Evolutionary conservation across 2,888 invertebrate genomes (phyloP).

Genomic region (Phyllotreta striolata): DNA sequence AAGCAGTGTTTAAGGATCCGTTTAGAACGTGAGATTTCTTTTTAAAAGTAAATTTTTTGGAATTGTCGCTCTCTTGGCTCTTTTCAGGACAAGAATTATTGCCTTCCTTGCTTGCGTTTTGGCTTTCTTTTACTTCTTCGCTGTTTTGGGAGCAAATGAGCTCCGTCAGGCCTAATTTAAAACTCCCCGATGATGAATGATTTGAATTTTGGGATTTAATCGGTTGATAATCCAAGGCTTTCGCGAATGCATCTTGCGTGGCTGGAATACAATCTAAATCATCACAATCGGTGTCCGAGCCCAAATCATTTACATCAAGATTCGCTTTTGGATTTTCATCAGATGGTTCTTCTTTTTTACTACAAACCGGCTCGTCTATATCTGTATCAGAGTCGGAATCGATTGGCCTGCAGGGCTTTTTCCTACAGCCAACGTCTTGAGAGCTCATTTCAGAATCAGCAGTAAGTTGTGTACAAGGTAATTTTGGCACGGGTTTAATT

Average conservation of each 20-base stretch:
- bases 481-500: constrained; percentile 8
- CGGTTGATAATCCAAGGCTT: constrained; percentile 30
- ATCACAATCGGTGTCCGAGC: constrained; percentile 43
- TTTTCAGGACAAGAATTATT: constrained; percentile 18
- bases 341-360: not conserved
- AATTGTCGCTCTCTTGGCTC: constrained; percentile 18
- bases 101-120: constrained; percentile 1
- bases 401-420: not conserved
- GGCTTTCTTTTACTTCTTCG: constrained; percentile 8
- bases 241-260: constrained; percentile 46
- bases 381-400: constrained; percentile 10
- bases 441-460: constrained; percentile 38
- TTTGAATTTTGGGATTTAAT: constrained; percentile 18
- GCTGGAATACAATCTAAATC: constrained; percentile 50
- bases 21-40: constrained; percentile 35
- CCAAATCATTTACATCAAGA: constrained; percentile 16
- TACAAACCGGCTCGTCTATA: not conserved
- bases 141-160: constrained; percentile 34
- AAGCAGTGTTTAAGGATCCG: constrained; percentile 31
- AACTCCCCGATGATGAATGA: constrained; percentile 46
- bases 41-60: constrained; percentile 37
- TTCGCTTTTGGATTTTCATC: not conserved
- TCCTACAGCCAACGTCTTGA: constrained; percentile 21
- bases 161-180: constrained; percentile 48
- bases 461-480: not conserved